phyloP scores from a whole-genome alignment of 2,113 vertebrate species.

The Rhegmatorhina hoffmannsi region DNA sequence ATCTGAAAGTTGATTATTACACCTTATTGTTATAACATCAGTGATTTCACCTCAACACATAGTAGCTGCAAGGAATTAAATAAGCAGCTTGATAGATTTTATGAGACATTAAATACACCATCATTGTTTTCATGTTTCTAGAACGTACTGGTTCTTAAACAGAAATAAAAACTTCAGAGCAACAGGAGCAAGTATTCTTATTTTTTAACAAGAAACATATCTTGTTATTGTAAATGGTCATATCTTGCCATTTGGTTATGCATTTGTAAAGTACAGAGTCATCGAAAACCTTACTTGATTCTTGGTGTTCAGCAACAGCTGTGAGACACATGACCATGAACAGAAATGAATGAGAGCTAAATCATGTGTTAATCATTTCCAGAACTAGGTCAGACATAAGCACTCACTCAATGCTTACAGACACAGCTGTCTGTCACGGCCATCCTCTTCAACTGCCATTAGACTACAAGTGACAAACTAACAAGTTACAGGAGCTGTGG shows the following conservation, averaged over 20 bases:
- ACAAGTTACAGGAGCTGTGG: constrained; percentile 25
- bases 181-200: background rate
- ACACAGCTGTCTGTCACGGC: constrained; percentile 39
- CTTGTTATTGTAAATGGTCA: background rate
- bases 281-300: constrained; percentile 20
- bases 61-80: background rate
- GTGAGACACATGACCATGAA: constrained; percentile 41
- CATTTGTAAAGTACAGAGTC: background rate
- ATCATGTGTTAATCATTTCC: constrained; percentile 62
- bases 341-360: constrained; percentile 54
- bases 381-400: constrained; percentile 60
- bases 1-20: background rate
- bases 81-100: background rate
- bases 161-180: background rate
- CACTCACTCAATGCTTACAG: constrained; percentile 47
- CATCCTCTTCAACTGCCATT: constrained; percentile 12
- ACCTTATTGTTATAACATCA: background rate
- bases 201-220: background rate
- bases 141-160: background rate
- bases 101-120: background rate
- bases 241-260: background rate
- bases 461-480: background rate
- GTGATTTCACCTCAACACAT: background rate
- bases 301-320: constrained; percentile 21
- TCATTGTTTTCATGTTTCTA: background rate